Evolutionary conservation across 2,797 vertebrate species (phyloP).

Genomic region (Tiaroga cobitis): DNA sequence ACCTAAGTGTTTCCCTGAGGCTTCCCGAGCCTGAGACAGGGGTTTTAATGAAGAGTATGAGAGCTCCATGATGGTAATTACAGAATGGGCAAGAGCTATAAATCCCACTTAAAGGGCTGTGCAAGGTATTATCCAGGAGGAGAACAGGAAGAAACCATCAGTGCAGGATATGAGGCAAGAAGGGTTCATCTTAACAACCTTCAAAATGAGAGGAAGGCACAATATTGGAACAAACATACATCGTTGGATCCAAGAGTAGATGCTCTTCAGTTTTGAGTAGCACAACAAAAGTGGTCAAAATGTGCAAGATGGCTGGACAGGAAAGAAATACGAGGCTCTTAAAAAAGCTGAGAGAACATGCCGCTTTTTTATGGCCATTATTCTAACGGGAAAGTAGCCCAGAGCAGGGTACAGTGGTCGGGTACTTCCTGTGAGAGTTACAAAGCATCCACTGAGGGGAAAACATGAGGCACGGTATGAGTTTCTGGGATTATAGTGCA

Average conservation of each 20-base stretch:
- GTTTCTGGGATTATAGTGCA: neutral
- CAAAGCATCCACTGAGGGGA: neutral
- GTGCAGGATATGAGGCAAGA: slow-evolving; percentile 46
- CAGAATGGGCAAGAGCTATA: slow-evolving; percentile 61
- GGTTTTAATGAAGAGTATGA: slow-evolving; percentile 62
- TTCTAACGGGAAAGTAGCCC: slow-evolving; percentile 53
- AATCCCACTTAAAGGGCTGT: slow-evolving; percentile 52
- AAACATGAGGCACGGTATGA: slow-evolving; percentile 9
- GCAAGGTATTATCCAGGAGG: slow-evolving; percentile 57
- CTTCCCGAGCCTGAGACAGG: slow-evolving; percentile 61
- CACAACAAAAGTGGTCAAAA: slow-evolving; percentile 1
- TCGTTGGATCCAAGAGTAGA: neutral
- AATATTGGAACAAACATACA: neutral
- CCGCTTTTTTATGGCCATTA: slow-evolving; percentile 41
- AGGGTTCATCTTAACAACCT: slow-evolving; percentile 45
- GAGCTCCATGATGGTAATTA: slow-evolving; percentile 73
- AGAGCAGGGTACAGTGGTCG: slow-evolving; percentile 19
- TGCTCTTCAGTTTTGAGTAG: neutral
- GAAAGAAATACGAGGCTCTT: neutral
- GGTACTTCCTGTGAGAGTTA: slow-evolving; percentile 7
- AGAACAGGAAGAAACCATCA: slow-evolving; percentile 44
- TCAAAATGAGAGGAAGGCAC: slow-evolving; percentile 1
- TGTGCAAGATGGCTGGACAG: neutral
- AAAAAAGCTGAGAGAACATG: slow-evolving; percentile 24
- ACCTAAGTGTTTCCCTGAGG: slow-evolving; percentile 58